Evolutionary conservation across 2,113 vertebrate species (phyloP), one percentile per base, ranked within the genome.

Genomic region (Peromyscus polionotus): DNA sequence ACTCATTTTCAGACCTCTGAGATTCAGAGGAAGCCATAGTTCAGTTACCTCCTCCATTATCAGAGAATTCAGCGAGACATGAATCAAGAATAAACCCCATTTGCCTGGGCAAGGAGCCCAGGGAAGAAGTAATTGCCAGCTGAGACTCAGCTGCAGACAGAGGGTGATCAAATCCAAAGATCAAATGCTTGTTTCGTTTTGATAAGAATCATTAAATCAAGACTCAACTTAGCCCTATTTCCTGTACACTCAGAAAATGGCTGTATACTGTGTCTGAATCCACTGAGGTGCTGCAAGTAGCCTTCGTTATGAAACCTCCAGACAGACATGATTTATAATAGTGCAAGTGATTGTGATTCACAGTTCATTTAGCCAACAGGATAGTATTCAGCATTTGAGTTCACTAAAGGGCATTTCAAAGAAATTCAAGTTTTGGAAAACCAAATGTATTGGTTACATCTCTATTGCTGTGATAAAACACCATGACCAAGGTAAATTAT

Each of bases 171-270:
- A 98, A 98, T 98, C 97, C 97, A 98, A 98, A 98, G 98, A 98
- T 98, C 98, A 98, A 98, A 98, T 48, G 98, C 98, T 98, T 98
- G 98, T 98, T 98, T 98, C 98, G 98, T 98, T 98, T 97, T 98
- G 98, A 98, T 99, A 98, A 98, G 98, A 98, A 98, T 98, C 96
- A 98, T 98, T 98, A 98, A 98, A 97, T 98, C 94, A 97, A 42
- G 91, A 98, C 98, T 98, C 98, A 98, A 97, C 98, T 98, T 95
- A 96, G 93, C 97, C 33, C 94, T 92, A 96, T 97, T 97, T 97
- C 86, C 63, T 77, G 19, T 28, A 85, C 51, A 73, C 97, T 96
- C 98, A 98, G 98, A 96, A 98, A 98, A 98, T 97, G 97, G 97
- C 96, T 86, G 19, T 91, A 19, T 48, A 96, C 94, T 92, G 91